phyloP scores from a whole-genome alignment of 2,797 vertebrate species.

The Acrocephalus scirpaceus region DNA sequence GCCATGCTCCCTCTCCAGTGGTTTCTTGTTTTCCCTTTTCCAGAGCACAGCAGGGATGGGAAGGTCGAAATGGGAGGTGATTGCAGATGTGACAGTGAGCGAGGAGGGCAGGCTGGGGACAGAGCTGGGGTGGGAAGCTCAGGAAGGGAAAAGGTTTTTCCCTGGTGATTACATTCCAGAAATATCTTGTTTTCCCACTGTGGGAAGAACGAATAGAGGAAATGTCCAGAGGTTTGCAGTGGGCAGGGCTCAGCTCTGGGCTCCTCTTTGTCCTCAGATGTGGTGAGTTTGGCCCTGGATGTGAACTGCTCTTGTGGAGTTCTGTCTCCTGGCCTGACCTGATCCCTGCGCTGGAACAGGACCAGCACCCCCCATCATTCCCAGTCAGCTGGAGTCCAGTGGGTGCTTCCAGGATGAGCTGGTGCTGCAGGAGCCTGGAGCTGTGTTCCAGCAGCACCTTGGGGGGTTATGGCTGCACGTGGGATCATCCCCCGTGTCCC shows the following conservation, averaged over 20 bases:
- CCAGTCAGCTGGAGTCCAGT: background rate
- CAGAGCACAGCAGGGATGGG: background rate
- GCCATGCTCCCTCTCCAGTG: background rate
- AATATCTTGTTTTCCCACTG: background rate
- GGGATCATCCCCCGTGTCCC: accelerated
- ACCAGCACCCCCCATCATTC: background rate
- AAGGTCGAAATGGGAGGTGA: background rate
- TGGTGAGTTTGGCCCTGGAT: conserved; percentile 11
- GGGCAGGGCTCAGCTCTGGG: background rate
- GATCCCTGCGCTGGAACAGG: background rate
- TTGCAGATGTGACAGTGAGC: background rate
- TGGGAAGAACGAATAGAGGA: background rate
- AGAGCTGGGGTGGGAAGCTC: background rate
- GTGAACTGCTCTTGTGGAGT: background rate
- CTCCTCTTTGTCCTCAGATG: background rate
- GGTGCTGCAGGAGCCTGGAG: background rate
- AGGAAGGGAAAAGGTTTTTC: background rate
- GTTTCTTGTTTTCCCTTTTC: background rate
- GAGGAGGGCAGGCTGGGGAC: background rate
- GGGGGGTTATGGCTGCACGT: background rate
- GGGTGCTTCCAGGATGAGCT: background rate
- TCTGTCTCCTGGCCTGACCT: background rate
- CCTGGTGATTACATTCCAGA: background rate
- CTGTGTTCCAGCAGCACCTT: background rate
- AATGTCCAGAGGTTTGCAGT: background rate